Evolutionary conservation across 2,797 vertebrate species (phyloP).

Genomic region (Poecilia picta): DNA sequence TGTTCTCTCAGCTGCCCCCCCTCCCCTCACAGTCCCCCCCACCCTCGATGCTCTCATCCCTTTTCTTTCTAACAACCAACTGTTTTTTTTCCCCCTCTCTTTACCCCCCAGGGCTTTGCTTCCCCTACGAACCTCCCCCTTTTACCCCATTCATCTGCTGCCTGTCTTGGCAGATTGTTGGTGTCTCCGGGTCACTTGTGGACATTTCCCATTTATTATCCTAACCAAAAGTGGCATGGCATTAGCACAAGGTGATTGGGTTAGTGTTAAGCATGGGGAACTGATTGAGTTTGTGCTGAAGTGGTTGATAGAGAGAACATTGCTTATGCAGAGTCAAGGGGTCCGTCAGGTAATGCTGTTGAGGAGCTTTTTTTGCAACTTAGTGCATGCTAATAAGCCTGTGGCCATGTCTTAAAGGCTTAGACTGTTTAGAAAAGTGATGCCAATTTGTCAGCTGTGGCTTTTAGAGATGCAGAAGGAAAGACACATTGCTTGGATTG

Average conservation of each 20-base stretch:
- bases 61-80: constrained; percentile 4
- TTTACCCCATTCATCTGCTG: constrained; percentile 12
- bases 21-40: fast-evolving
- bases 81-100: background rate
- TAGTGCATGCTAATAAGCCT: constrained; percentile 64
- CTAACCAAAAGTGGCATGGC: constrained; percentile 78
- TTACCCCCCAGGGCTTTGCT: constrained; percentile 21
- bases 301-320: constrained; percentile 60
- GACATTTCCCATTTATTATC: constrained; percentile 82
- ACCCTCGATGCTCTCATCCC: constrained; percentile 1
- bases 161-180: constrained; percentile 52
- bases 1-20: constrained; percentile 1
- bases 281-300: constrained; percentile 77
- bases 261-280: constrained; percentile 82
- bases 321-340: constrained; percentile 66
- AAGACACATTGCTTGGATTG: constrained; percentile 12
- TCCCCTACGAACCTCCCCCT: constrained; percentile 23
- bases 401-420: constrained; percentile 35
- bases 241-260: constrained; percentile 77
- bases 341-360: constrained; percentile 53
- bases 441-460: constrained; percentile 42
- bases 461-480: constrained; percentile 24
- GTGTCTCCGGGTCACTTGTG: constrained; percentile 66
- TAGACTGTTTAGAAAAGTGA: constrained; percentile 30
- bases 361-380: constrained; percentile 30